Base-by-base conservation (phyloP, 2,888 invertebrate genomes). In the Epirrhoe tristata region DNA sequence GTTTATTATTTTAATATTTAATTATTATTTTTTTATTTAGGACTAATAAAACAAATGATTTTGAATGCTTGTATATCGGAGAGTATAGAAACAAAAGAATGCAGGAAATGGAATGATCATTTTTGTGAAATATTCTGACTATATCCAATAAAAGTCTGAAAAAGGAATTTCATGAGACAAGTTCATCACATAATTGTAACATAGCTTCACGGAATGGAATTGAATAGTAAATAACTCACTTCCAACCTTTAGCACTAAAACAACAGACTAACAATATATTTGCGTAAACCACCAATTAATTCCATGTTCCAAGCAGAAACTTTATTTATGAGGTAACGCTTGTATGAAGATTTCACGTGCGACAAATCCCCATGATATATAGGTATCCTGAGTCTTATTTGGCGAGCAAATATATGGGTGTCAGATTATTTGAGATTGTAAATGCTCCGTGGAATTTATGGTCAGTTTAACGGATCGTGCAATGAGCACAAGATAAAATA, bases 291-390 rank as follows among this genome's bases (percentile, higher is more conserved):
- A 6, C 63, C 63, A 75, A 76, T 79, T 79, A 81, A 81, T 79
- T 73, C 69, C 63, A 70, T 72, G 76, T 72, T 80, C 80, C 81
- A 72, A 72, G 81, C 75, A 77, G 82, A 83, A 87, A 78, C 53
- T 76, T 84, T 80, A 90, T 89, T 90, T 87, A 88, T 85, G 84
- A 76, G 76, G 77, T 78, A 80, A 81, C 77, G 79, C 81, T 79
- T 77, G 73, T 74, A 58, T 76, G 76, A 75, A 79, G 81, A 87
- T 84, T 80, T 81, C 81, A 83, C 75, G 70, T 74, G 74, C 82
- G 85, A 87, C 85, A 84, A 84, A 88, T 85, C 80, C 80, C 74
- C 73, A 74, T 71, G 74, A 78, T 77, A 24, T 24, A n/a, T n/a
- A n/a, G n/a, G n/a, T n/a, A 77, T 73, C 24, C 70, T 57, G 32